phyloP scores from a whole-genome alignment of 1,140 invertebrate genomes.

The Aphaenogaster rudis region DNA sequence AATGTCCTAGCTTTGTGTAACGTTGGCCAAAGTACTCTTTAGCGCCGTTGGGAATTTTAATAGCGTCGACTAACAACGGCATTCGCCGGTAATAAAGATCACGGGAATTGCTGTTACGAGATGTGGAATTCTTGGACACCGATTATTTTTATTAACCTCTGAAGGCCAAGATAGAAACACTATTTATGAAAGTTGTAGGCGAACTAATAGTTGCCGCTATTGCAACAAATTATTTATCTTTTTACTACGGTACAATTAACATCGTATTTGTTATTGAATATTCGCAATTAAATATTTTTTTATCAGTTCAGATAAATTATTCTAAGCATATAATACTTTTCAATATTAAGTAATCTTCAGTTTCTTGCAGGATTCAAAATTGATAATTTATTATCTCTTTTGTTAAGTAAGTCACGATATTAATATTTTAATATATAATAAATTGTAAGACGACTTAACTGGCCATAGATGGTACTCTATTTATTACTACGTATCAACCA shows the following conservation, averaged over 20 bases:
- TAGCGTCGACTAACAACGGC: constrained; percentile 15
- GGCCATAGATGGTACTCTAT: too few relatives aligned
- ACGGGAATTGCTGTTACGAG: constrained; percentile 5
- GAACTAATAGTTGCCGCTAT: neutral
- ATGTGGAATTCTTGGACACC: constrained; percentile 29
- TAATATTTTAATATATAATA: too few relatives aligned
- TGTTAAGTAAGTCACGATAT: neutral
- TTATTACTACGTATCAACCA: too few relatives aligned
- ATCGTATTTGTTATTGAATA: neutral
- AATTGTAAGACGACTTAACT: too few relatives aligned
- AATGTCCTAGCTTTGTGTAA: constrained; percentile 26
- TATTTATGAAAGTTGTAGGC: neutral
- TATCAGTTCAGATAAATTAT: neutral
- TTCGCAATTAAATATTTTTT: neutral
- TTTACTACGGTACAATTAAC: neutral
- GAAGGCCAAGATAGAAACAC: constrained; percentile 1
- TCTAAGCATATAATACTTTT: neutral
- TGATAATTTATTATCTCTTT: neutral
- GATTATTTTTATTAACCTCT: constrained; percentile 53
- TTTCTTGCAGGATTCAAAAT: neutral
- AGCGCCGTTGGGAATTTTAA: constrained; percentile 42
- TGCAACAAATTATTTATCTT: neutral
- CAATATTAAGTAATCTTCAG: neutral
- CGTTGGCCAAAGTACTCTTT: constrained; percentile 22
- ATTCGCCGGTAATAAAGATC: constrained; percentile 32